Evolutionary conservation across 2,888 invertebrate species (phyloP), one percentile per base, ranked within the genome.

Genomic region (Polia nebulosa): DNA sequence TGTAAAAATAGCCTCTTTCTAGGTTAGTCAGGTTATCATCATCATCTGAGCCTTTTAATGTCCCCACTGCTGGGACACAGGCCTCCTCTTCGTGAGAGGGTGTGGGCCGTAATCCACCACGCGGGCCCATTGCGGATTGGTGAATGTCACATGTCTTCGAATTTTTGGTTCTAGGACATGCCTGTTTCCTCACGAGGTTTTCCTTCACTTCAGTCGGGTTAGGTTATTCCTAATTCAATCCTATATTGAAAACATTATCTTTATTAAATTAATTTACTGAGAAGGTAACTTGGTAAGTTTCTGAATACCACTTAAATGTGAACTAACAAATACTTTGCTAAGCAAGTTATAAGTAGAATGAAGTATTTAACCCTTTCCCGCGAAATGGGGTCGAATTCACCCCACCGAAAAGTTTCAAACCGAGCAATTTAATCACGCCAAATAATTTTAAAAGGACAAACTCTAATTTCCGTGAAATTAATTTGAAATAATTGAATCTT

Each of bases 301-400:
- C 3, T 29, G 5, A 20, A 39, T 6, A 67, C 72, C 65, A 69
- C 52, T 60, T 61, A 52, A 76, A 72, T 55, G 32, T 44, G 22
- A 73, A 63, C 61, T 45, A 79, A 25, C 53, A 74, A 72, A 80
- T 77, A 72, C 71, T 70, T 79, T 49, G n/a, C 60, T 32, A 71
- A 63, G 51, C 55, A 56, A 81, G 65, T 64, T 60, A 52, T 63
- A 76, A 78, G 62, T 70, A 58, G 58, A 52, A 51, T 51, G 41
- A 74, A 82, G 80, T 72, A 67, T 72, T 76, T 44, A 79, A 81
- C 79, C 81, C 76, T 73, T 51, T 34, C 22, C 69, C 41, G 52
- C 45, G 34, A 36, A 25, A 17, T 20, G 47, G 60, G 82, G 57
- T 70, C 45, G 52, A 57, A 47, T 29, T 32, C 63, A 60, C 72